These are phyloP conservation scores for Dione juno DNA, from an alignment of 2,888 invertebrate genomes.

Conservation along the genomic window DNA sequence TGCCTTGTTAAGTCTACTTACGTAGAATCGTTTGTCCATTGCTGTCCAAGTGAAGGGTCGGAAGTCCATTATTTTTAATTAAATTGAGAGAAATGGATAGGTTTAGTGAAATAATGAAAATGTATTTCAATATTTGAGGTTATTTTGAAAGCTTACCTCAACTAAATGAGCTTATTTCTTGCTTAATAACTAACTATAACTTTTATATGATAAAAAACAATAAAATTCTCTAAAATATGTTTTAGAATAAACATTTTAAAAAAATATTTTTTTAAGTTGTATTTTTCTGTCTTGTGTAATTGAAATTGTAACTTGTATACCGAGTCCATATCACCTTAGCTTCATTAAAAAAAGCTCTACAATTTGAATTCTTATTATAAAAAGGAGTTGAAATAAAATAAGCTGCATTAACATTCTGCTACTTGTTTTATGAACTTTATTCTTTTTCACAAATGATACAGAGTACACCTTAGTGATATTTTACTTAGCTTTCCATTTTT, in stretches of 20 bases:
- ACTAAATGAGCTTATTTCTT: too few species aligned
- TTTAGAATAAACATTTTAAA: too few species aligned
- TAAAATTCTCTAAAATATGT: too few species aligned
- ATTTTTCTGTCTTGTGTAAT: too few species aligned
- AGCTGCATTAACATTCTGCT: too few species aligned
- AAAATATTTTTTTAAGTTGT: too few species aligned
- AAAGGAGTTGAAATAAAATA: not conserved
- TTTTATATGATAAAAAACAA: too few species aligned
- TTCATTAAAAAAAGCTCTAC: not conserved
- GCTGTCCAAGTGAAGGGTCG: conserved; percentile 42
- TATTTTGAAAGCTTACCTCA: not conserved
- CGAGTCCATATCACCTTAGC: not conserved
- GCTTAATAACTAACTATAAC: too few species aligned
- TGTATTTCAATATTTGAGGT: conserved; percentile 1
- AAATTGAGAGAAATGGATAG: conserved; percentile 35
- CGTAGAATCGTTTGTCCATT: conserved; percentile 44
- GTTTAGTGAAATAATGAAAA: conserved; percentile 14
- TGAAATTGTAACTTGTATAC: too few species aligned
- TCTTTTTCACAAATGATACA: not conserved
- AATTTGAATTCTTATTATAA: not conserved
- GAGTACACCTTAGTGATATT: not conserved
- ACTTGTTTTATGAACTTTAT: too few species aligned
- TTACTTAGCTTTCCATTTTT: not conserved
- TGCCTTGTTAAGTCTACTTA: conserved; percentile 38
- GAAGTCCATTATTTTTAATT: conserved; percentile 46